These are phyloP conservation scores for Formica exsecta DNA, from an alignment of 1,140 invertebrate genomes.

Conservation along the genomic window DNA sequence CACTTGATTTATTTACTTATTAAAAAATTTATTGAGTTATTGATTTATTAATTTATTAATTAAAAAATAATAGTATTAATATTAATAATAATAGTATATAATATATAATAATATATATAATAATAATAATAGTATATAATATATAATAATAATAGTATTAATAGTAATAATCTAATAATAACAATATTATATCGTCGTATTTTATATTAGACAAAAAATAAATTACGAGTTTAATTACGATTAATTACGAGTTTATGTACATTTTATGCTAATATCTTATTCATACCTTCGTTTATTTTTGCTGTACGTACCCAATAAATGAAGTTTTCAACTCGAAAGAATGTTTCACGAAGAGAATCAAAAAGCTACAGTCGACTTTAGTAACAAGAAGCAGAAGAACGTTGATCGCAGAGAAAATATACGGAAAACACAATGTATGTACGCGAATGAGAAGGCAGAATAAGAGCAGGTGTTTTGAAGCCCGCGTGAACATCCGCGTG, in stretches of 20 bases:
- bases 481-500: not conserved
- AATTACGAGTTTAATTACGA: not conserved
- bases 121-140: too few relatives aligned
- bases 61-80: too few relatives aligned
- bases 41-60: too few relatives aligned
- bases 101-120: too few relatives aligned
- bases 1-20: not conserved
- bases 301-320: not conserved
- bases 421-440: slow-evolving; percentile 46
- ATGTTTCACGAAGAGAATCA: not conserved
- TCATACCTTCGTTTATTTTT: not conserved
- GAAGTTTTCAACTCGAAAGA: not conserved
- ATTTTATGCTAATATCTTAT: not conserved
- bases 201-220: not conserved
- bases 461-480: slow-evolving; percentile 1
- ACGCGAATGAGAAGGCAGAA: slow-evolving; percentile 18
- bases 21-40: not conserved
- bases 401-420: slow-evolving; percentile 44
- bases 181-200: not conserved
- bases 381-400: not conserved
- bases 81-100: too few relatives aligned
- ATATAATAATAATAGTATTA: too few relatives aligned
- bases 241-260: not conserved
- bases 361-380: not conserved
- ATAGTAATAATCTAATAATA: too few relatives aligned